Conservation (phyloP, 2,888 invertebrate species). For the Aleiodes alternator region DNA sequence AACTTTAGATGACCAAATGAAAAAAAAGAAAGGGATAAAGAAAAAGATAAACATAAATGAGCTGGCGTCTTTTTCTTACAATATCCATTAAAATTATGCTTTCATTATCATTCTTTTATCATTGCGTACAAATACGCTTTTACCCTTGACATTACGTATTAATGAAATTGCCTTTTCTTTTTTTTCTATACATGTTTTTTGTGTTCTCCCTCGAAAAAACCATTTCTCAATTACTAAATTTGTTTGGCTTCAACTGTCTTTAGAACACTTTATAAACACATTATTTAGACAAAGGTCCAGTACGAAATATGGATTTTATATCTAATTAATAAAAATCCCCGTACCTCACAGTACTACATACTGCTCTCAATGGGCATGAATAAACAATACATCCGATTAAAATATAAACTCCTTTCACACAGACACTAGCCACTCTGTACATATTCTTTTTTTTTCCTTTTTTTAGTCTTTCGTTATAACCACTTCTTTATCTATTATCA, state of each 20-base stretch:
- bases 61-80: conserved; percentile 43
- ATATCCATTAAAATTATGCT: conserved; percentile 34
- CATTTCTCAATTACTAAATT: conserved; percentile 43
- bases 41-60: conserved; percentile 43
- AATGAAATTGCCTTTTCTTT: conserved; percentile 33
- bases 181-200: conserved; percentile 15
- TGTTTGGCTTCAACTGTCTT: conserved; percentile 9
- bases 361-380: conserved; percentile 51
- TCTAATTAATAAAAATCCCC: conserved; percentile 36
- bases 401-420: conserved; percentile 59
- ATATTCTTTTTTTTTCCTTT: conserved; percentile 49
- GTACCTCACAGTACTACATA: conserved; percentile 45
- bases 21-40: conserved; percentile 47
- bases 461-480: neutral
- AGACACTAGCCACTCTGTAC: conserved; percentile 66
- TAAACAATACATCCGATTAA: conserved; percentile 51
- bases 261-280: neutral
- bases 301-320: conserved; percentile 41
- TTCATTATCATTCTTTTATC: conserved; percentile 31
- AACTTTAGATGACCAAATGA: conserved; percentile 52
- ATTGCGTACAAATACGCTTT: conserved; percentile 23
- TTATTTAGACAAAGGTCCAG: conserved; percentile 25
- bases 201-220: conserved; percentile 26
- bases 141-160: conserved; percentile 39
- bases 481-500: conserved; percentile 10